Evolutionary conservation across 1,140 invertebrate genomes (phyloP).

Genomic region (Orius insidiosus): DNA sequence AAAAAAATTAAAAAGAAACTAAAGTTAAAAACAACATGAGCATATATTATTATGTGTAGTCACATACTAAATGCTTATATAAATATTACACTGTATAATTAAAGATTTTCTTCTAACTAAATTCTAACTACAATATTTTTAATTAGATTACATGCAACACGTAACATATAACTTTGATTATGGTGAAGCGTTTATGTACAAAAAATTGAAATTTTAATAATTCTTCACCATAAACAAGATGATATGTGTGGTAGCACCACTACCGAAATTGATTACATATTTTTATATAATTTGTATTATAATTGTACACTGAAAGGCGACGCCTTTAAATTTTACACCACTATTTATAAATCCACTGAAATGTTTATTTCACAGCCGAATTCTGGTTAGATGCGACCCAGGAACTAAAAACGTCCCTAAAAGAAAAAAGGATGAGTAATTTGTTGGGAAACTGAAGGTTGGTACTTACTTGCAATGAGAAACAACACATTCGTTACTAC

Average conservation of each 20-base stretch:
- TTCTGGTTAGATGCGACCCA: constrained; percentile 75
- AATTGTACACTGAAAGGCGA: constrained; percentile 10
- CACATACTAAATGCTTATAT: constrained; percentile 9
- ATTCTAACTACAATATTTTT: constrained; percentile 16
- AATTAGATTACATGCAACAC: not conserved
- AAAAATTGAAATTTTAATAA: constrained; percentile 6
- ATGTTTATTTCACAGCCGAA: constrained; percentile 20
- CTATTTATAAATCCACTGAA: constrained; percentile 10
- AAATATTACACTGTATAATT: constrained; percentile 15
- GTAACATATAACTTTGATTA: constrained; percentile 15
- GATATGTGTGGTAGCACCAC: constrained; percentile 10
- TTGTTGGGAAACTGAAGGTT: no score
- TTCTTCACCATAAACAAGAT: constrained; percentile 15
- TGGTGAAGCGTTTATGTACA: constrained; percentile 9
- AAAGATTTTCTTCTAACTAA: constrained; percentile 14
- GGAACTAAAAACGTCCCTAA: constrained; percentile 73
- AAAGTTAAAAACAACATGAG: constrained; percentile 9
- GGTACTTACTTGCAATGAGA: constrained; percentile 76
- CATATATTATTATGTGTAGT: constrained; percentile 11
- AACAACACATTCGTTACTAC: constrained; percentile 94
- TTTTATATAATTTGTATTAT: constrained; percentile 4
- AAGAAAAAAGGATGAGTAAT: constrained; percentile 23
- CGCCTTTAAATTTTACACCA: constrained; percentile 3
- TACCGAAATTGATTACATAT: constrained; percentile 1
- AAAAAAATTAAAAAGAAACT: not conserved